Base-by-base conservation (phyloP, 1,140 invertebrate genomes). In the Drosophila kohkoa region DNA sequence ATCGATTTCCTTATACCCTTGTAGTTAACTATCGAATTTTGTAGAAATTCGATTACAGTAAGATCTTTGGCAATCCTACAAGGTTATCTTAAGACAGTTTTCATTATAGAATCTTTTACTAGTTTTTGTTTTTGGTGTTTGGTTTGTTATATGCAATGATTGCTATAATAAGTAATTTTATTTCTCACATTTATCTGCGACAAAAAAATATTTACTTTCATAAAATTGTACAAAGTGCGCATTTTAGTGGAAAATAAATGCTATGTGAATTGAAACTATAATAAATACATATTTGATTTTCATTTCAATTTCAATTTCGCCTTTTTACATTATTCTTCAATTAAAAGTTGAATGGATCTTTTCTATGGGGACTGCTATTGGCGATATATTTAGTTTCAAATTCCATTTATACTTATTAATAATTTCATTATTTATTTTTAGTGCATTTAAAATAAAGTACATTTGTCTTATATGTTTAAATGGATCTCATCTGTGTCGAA, bases 191-290 rank as follows among this genome's bases (percentile, higher is more conserved):
- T 69, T 81, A 20, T 70, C 13, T 64, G 54, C 70, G 51, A 59
- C 64, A 46, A 88, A 83, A 83, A 60, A 59, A 75, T 70, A 73
- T 32, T 52, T 79, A 43, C 11, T 46, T 65, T 70, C 52, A 79
- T 68, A 64, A 73, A 82, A 80, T 79, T 82, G 68, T 82, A 87
- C 76, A 82, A 86, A 87, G 82, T 87, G 82, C 76, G 62, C 55
- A 52, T 70, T 69, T 70, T 79, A 79, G 62, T 65, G 81, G 66
- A 62, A 25, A 76, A 72, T 82, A 81, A 72, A 55, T 81, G 60
- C 55, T 80, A 77, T 73, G 45, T 63, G 74, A 85, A 77, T 70
- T 64, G 7, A 28, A 81, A 25, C 3, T 25, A 25, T 25, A 81
- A 59, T 48, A 52, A 85, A 71, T 25, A 0, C 0, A 75, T 48